These are phyloP conservation scores for Sturnira hondurensis DNA, from an alignment of 2,113 vertebrate genomes.

Conservation along the genomic window DNA sequence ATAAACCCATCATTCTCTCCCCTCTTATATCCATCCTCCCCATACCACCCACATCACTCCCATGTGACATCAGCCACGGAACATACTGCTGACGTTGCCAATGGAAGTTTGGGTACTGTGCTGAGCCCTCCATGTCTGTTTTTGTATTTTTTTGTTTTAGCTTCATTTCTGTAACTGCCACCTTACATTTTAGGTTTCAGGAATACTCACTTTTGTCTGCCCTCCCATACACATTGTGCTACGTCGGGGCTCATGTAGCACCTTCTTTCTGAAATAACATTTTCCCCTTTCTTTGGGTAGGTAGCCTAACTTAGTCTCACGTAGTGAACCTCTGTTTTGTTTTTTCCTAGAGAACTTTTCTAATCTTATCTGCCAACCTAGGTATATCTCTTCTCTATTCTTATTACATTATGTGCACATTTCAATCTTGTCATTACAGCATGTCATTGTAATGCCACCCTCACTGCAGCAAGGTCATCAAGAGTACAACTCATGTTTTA, in stretches of 20 bases:
- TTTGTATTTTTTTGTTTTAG: neutral
- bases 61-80: too few relatives aligned
- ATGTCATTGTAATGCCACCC: neutral
- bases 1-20: neutral
- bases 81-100: too few relatives aligned
- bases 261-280: neutral
- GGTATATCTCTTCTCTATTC: neutral
- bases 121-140: neutral
- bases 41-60: neutral
- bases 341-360: neutral
- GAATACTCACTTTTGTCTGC: neutral
- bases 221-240: neutral
- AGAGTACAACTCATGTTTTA: neutral
- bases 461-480: neutral
- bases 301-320: neutral
- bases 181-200: neutral
- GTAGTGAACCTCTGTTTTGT: neutral
- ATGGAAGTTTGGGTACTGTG: neutral
- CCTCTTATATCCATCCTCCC: neutral
- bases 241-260: neutral
- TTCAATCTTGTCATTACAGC: neutral
- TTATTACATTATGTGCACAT: neutral
- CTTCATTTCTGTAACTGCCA: neutral
- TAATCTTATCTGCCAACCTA: neutral
- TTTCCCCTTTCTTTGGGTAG: neutral